These are phyloP conservation scores for Babyrousa celebensis DNA, from an alignment of 2,797 vertebrate genomes.

Conservation along the genomic window DNA sequence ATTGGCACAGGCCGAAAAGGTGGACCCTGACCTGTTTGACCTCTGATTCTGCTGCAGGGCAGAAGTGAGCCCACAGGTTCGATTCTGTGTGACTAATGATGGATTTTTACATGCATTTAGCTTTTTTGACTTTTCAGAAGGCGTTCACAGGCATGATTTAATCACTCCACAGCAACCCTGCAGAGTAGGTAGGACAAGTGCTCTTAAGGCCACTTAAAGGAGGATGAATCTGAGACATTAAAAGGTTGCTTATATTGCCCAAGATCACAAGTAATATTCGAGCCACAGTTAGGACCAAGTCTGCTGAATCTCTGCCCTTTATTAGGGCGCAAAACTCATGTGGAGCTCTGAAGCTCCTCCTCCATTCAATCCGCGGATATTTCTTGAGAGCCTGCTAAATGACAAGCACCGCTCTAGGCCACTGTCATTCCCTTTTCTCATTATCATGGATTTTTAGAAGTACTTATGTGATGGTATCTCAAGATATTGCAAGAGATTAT, in stretches of 20 bases:
- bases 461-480: neutral
- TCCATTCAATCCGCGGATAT: neutral
- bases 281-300: neutral
- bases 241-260: neutral
- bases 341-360: neutral
- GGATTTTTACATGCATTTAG: neutral
- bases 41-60: neutral
- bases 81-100: neutral
- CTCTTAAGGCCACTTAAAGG: neutral
- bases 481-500: neutral
- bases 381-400: neutral
- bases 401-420: neutral
- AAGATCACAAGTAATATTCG: neutral
- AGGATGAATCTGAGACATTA: neutral
- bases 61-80: neutral
- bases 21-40: neutral
- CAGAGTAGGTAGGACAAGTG: neutral
- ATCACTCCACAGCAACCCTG: neutral
- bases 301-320: neutral
- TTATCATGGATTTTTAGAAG: neutral
- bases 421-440: neutral
- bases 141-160: neutral
- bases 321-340: neutral
- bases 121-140: slow-evolving; percentile 41
- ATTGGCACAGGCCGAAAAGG: neutral